Evolutionary conservation across 2,113 vertebrate species (phyloP), one percentile per base, ranked within the genome.

Genomic region (Poecilia latipinna): DNA sequence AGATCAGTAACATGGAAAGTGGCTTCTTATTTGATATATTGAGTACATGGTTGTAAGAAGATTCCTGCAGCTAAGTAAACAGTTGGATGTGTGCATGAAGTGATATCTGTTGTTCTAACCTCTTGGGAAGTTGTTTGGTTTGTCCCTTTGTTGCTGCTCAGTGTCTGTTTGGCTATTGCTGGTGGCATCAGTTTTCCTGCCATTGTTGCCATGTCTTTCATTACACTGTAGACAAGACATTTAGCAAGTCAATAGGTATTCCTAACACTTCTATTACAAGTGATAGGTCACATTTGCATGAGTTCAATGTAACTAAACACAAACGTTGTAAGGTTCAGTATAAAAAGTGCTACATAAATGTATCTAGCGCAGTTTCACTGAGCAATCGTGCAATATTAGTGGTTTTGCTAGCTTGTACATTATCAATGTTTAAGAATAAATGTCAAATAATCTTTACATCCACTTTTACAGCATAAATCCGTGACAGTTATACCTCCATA

Each of bases 51-150:
- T 4, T 22, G 48, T 8, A 6, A 54, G 22, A 54, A 54, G 17
- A 54, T 6, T 22, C 48, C 17, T 24, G 19, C 15, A 54, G 19
- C 4, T 54, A 24, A 54, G 19, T 24, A 22, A 54, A 54, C 19
- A 24, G 48, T 54, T 57, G 22, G 8, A 5, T 57, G 7, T 24
- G 19, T 37, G 4, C 31, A 35, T 65, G 32, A 7, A 37, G 29
- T n/a, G 24, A n/a, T 12, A 7, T 37, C 12, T 0, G 24, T 12
- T 4, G 33, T 39, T 33, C 78, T 77, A 68, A 94, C 93, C 91
- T 91, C 89, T 35, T 57, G 37, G 19, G 51, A 4, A 24, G 82
- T 83, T n/a, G 89, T 80, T 15, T 80, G 57, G 69, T 84, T 82
- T 1, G 66, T 57, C 12, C 35, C 72, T 62, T 77, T 86, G 63